These are phyloP conservation scores for Melanotaenia duboulayi DNA, from an alignment of 2,113 vertebrate species.

Conservation along the genomic window DNA sequence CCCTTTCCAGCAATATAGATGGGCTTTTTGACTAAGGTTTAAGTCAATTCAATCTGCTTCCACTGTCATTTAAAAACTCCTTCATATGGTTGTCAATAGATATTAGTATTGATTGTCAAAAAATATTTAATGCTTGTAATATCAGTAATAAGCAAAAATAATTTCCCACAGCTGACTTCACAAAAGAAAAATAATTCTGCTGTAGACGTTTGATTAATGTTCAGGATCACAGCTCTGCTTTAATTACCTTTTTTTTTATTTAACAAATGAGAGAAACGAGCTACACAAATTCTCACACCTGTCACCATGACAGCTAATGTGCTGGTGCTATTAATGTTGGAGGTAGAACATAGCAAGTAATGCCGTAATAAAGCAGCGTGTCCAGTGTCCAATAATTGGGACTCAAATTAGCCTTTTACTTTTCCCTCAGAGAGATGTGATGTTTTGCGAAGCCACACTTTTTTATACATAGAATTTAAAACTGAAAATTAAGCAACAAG, in stretches of 20 bases:
- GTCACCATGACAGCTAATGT: not conserved
- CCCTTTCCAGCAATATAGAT: conserved; percentile 21
- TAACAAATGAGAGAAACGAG: conserved; percentile 13
- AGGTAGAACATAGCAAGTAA: not conserved
- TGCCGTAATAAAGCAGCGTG: not conserved
- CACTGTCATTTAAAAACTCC: conserved; percentile 12
- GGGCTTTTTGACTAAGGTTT: conserved; percentile 5
- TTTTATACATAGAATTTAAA: too few relatives aligned
- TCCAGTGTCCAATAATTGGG: not conserved
- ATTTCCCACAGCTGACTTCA: not conserved
- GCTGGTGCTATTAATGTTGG: conserved; percentile 2
- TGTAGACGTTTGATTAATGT: conserved; percentile 4
- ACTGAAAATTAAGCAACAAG: too few relatives aligned
- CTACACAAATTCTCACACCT: not conserved
- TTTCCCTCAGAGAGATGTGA: too few relatives aligned
- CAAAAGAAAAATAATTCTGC: not conserved
- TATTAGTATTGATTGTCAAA: conserved; percentile 5
- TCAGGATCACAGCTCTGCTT: conserved; percentile 6
- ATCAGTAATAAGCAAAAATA: too few relatives aligned
- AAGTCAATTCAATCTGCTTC: not conserved
- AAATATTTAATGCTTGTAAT: conserved; percentile 5
- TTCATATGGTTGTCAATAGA: not conserved
- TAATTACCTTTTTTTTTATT: not conserved
- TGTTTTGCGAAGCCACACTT: too few relatives aligned
- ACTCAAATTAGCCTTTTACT: not conserved